These are phyloP conservation scores for Agriopis leucophaearia DNA, from an alignment of 2,888 invertebrate genomes.

Conservation along the genomic window DNA sequence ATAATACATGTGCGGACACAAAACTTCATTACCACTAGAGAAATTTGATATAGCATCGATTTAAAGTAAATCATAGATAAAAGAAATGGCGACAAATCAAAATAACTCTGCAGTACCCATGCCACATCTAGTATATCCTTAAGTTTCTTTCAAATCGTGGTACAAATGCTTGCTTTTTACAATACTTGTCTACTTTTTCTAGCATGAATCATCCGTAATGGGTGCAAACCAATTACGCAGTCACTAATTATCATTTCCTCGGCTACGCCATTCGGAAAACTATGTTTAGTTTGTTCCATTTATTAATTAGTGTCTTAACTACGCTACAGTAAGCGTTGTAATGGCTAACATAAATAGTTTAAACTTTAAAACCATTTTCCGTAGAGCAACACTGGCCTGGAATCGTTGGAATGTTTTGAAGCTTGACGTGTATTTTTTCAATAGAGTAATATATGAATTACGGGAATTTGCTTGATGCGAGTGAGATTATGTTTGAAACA, in stretches of 20 bases:
- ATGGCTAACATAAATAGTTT: constrained; percentile 51
- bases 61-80: too few relatives aligned
- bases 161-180: constrained; percentile 6
- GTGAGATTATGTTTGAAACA: constrained; percentile 1
- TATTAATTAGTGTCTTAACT: constrained; percentile 67
- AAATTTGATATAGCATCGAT: too few relatives aligned
- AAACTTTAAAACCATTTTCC: constrained; percentile 30
- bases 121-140: too few relatives aligned
- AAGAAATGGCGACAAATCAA: too few relatives aligned
- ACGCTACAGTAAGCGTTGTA: constrained; percentile 59
- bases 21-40: too few relatives aligned
- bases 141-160: background rate
- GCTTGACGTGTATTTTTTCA: constrained; percentile 14
- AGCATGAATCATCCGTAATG: constrained; percentile 43
- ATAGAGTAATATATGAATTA: constrained; percentile 1
- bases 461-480: constrained; percentile 30
- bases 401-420: constrained; percentile 16
- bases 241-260: constrained; percentile 75
- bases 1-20: too few relatives aligned
- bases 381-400: constrained; percentile 9
- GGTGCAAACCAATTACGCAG: constrained; percentile 69
- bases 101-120: too few relatives aligned
- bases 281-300: constrained; percentile 72
- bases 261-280: constrained; percentile 67
- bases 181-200: constrained; percentile 20